Conservation (phyloP, 2,113 vertebrate species). For the Mormoops blainvillei region DNA sequence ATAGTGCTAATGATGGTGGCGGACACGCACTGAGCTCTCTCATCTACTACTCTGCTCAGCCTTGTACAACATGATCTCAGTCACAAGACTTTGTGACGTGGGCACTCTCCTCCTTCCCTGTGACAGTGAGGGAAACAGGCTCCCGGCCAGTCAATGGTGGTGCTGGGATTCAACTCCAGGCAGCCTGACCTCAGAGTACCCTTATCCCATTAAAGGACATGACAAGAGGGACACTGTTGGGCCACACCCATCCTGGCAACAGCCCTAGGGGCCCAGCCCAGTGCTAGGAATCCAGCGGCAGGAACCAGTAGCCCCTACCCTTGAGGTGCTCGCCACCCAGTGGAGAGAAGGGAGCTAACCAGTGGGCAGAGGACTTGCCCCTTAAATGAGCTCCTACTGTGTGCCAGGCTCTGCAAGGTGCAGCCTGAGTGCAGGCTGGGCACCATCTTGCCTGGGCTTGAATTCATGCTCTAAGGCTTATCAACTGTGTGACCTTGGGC, state of each 20-base stretch:
- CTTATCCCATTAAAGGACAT: background rate
- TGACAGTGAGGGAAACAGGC: background rate
- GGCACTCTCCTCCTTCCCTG: background rate
- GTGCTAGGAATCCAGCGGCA: background rate
- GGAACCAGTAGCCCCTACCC: background rate
- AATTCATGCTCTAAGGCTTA: rapidly evolving
- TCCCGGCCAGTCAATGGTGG: background rate
- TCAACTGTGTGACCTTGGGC: background rate
- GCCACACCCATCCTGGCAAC: background rate
- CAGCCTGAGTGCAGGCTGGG: rapidly evolving
- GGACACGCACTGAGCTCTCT: background rate
- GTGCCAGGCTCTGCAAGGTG: rapidly evolving
- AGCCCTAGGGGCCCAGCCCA: background rate
- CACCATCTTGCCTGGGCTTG: background rate
- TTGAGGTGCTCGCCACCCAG: background rate
- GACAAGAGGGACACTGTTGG: background rate
- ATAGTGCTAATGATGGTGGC: rapidly evolving
- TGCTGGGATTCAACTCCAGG: background rate
- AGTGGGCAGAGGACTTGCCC: background rate
- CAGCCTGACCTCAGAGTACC: background rate
- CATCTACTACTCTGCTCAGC: rapidly evolving
- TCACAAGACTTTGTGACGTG: background rate
- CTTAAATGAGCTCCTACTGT: background rate
- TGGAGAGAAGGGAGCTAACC: background rate
- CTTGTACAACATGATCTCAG: rapidly evolving